Base-by-base conservation (phyloP, 1,140 invertebrate species). In the Drosophila asahinai region DNA sequence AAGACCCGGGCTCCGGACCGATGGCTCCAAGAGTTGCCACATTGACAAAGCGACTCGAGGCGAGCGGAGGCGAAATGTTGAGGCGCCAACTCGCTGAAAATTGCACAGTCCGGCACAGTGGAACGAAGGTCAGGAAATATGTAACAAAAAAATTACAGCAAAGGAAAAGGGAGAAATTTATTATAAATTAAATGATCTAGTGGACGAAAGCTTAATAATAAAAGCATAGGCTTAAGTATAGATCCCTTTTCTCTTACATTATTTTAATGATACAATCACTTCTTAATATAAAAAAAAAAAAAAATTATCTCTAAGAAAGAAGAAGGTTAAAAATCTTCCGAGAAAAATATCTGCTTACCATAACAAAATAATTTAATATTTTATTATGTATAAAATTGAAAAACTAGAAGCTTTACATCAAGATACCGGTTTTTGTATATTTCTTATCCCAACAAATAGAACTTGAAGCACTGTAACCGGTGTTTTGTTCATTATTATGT, bases 21-120 rank as follows among this genome's bases (percentile, higher is more conserved):
- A 33, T 58, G 30, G 38, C 62, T 33, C 51, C 27, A 49, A 59
- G 42, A 59, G 52, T 17, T 71, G 70, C 45, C 45, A 60, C 49
- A 73, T 72, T 72, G 67, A 73, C 45, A 73, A 73, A 40, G 61
- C 36, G 45, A 19, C 17, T 33, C 25, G 25, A 67, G 62, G n/a
- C 33, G 22, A 68, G 4, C 11, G 17, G 38, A 11, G 38, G 38
- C 38, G 38, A 15, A 22, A 8, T 40, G 54, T 14, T 38, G 42
- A 60, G 42, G 40, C 66, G 27, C 33, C 43, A 48, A 71, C 65
- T 33, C 9, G 52, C 33, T 38, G 36, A 42, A 71, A 71, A 48
- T 30, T 57, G 9, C 27, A 71, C 19, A 49, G 17, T n/a, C 12
- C 2, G 5, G 62, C 17, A 68, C 25, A 67, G 25, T 68, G 66